Evolutionary conservation across 2,888 invertebrate species (phyloP), one percentile per base, ranked within the genome.

Genomic region (Chorisops tibialis): DNA sequence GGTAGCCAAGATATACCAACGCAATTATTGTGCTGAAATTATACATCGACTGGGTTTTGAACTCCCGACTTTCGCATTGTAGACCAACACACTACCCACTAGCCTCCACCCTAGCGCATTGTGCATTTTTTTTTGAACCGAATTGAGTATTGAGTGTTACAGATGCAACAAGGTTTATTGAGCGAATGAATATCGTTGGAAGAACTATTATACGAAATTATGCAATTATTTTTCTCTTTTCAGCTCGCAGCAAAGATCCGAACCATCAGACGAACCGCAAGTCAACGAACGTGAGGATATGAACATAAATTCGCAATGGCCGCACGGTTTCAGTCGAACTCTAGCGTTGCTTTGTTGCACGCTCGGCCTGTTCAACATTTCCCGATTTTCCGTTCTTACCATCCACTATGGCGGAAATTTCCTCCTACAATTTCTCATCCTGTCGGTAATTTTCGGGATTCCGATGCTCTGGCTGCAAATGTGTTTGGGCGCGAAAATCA

Each of bases 331-430:
- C 71, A 91, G 91, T 74, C 87, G 91, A 37, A 86, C 88, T 74
- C 79, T 94, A 69, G 91, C 93, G 21, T 86, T 89, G 71, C 82
- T 93, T 47, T 88, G 90, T 66, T 93, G 93, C 76, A 93, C 93
- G 2, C 79, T 94, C 68, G 93, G 93, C 56, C 83, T 93, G 61
- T 93, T 92, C 79, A 93, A 93, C 79, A 87, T 94, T 70, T 91
- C 90, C 70, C 85, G 93, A 70, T 93, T 93, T 78, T 88, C 93
- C 70, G 86, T 90, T 69, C 85, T 93, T 70, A 91, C 92, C 71
- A 85, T 92, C 68, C 89, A 91, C 74, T 94, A 91, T 78, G 94
- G 94, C 77, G 89, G 89, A 83, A 79, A 82, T 75, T 95, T 94
- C 79, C 86, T 94, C 71, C 81, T 94, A 71, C 94, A 95, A 80